phyloP scores from a whole-genome alignment of 2,888 invertebrate species.

The Axea sp. region DNA sequence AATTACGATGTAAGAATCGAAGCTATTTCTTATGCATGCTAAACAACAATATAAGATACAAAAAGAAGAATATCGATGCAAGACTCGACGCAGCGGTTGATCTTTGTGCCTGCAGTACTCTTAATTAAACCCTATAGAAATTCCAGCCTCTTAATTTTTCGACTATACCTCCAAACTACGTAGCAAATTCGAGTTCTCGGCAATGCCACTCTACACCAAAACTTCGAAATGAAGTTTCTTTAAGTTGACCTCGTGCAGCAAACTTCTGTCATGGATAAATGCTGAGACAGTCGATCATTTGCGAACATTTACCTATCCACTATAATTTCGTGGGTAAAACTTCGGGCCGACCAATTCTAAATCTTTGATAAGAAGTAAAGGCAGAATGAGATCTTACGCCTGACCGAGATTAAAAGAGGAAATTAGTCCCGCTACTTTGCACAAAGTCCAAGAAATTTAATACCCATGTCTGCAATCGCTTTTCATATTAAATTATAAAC shows the following conservation, averaged over 20 bases:
- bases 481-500: slow-evolving; percentile 55
- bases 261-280: slow-evolving; percentile 39
- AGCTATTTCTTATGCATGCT: slow-evolving; percentile 37
- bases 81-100: slow-evolving; percentile 68
- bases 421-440: slow-evolving; percentile 50
- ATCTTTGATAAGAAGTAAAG: slow-evolving; percentile 24
- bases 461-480: slow-evolving; percentile 23
- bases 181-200: slow-evolving; percentile 32
- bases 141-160: slow-evolving; percentile 64
- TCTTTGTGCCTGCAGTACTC: slow-evolving; percentile 70
- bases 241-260: slow-evolving; percentile 38
- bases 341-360: slow-evolving; percentile 40
- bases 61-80: slow-evolving; percentile 23
- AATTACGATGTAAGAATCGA: slow-evolving; percentile 28
- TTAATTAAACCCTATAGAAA: slow-evolving; percentile 73
- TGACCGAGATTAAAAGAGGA: slow-evolving; percentile 46
- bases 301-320: slow-evolving; percentile 3
- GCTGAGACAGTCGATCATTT: slow-evolving; percentile 47
- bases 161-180: slow-evolving; percentile 26
- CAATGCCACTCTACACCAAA: neutral
- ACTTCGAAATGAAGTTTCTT: slow-evolving; percentile 51
- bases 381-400: slow-evolving; percentile 16
- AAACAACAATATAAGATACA: slow-evolving; percentile 26
- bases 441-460: slow-evolving; percentile 36
- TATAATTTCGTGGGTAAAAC: slow-evolving; percentile 35